These are phyloP conservation scores for Drosophila kambysellisi DNA, from an alignment of 2,888 invertebrate genomes.

Conservation along the genomic window DNA sequence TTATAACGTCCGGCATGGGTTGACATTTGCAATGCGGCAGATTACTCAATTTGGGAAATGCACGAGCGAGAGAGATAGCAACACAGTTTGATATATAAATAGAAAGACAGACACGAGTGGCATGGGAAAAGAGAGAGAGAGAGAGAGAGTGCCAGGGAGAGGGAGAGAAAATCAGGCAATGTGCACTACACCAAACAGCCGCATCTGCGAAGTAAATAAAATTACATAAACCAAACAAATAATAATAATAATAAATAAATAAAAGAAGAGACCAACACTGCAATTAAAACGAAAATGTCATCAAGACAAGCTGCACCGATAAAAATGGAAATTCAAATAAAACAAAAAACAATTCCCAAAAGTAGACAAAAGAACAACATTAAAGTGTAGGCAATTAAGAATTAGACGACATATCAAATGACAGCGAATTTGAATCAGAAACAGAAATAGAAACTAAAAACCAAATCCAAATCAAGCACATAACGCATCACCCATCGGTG, in stretches of 20 bases:
- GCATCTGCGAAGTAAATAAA: constrained; percentile 43
- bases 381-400: constrained; percentile 14
- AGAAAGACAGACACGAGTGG: constrained; percentile 1
- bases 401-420: constrained; percentile 3
- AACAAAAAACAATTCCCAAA: not conserved
- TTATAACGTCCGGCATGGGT: constrained; percentile 42
- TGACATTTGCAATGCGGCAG: constrained; percentile 52
- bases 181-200: constrained; percentile 41
- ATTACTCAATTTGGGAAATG: constrained; percentile 49
- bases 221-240: constrained; percentile 55
- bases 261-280: not conserved
- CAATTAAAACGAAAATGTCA: constrained; percentile 26
- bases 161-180: constrained; percentile 32
- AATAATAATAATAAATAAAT: constrained; percentile 15
- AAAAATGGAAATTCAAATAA: not conserved
- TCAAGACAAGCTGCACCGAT: constrained; percentile 13
- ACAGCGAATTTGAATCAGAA: constrained; percentile 3
- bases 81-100: constrained; percentile 28
- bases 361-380: not conserved
- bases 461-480: constrained; percentile 5
- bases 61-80: constrained; percentile 19
- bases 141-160: too few species aligned
- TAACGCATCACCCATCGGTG: not conserved
- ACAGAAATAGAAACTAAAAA: not conserved
- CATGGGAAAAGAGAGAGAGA: not conserved